Evolutionary conservation across 2,797 vertebrate genomes (phyloP).

Genomic region (Catostomus latipinnis): DNA sequence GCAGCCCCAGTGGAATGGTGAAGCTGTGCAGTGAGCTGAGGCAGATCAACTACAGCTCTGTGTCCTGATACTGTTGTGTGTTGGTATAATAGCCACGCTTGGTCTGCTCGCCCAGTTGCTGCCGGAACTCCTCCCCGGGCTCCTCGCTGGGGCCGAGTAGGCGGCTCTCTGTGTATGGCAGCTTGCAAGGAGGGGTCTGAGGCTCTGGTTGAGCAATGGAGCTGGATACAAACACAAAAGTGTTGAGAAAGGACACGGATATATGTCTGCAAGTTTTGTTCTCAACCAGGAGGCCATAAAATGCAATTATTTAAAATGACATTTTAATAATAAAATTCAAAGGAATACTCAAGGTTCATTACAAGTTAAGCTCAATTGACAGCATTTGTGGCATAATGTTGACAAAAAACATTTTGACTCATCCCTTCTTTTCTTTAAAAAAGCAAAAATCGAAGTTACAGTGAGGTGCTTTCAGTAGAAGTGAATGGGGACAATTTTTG

Average conservation of each 20-base stretch:
- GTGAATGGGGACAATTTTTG: too few relatives aligned
- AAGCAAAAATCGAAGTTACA: too few relatives aligned
- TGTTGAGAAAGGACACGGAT: not conserved
- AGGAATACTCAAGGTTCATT: too few relatives aligned
- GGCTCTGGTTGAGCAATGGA: slow-evolving; percentile 82
- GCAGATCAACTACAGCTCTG: slow-evolving; percentile 80
- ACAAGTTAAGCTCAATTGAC: too few relatives aligned
- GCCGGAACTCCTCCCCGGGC: slow-evolving; percentile 79
- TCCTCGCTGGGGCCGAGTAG: slow-evolving; percentile 73
- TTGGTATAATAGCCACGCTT: slow-evolving; percentile 82
- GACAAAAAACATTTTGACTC: too few relatives aligned
- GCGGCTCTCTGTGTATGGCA: slow-evolving; percentile 73
- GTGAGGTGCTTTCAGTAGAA: too few relatives aligned
- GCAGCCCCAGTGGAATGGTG: slow-evolving; percentile 68
- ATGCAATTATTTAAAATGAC: too few relatives aligned
- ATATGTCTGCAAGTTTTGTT: too few relatives aligned
- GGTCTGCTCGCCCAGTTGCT: slow-evolving; percentile 77
- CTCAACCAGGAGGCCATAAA: too few relatives aligned
- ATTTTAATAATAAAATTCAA: too few relatives aligned
- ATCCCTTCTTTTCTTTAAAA: too few relatives aligned
- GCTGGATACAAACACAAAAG: slow-evolving; percentile 63
- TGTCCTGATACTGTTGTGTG: slow-evolving; percentile 88
- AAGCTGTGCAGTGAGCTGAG: slow-evolving; percentile 48
- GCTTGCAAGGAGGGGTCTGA: slow-evolving; percentile 78
- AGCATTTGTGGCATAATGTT: too few relatives aligned